Base-by-base conservation (phyloP, 2,113 vertebrate genomes). In the Dinomys branickii region DNA sequence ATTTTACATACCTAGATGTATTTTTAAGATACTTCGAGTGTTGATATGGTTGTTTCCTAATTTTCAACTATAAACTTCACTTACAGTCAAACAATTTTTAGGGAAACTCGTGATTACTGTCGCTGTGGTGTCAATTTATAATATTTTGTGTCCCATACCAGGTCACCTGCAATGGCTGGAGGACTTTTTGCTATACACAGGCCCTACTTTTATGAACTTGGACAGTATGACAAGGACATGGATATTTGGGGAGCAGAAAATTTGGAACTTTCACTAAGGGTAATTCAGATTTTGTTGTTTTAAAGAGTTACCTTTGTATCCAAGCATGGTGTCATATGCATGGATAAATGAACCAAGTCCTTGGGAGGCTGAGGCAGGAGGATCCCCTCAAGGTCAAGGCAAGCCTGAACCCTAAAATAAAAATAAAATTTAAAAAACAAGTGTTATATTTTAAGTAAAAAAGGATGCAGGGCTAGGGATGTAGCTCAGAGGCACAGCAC, bases 181-280 rank as follows among this genome's bases (percentile, higher is more conserved):
- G 99, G 99, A 16, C 98, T 99, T 50, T 99, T 99, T 83, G 99
- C 99, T 7, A 99, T 99, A 98, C 96, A 99, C 94, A 98, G 99
- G 38, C 98, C 98, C 88, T 99, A 99, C 95, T 99, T 99, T 52
- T 99, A 99, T 0, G 99, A 99, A 91, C 98, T 99, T 0, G 99
- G 99, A 38, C 99, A 99, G 84, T 99, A 99, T 0, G 99, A 99
- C 82, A 98, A 98, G 0, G 99, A 99, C 94, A 99, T 99, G 99
- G 98, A 99, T 97, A 99, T 99, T 97, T 99, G 99, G 99, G 99
- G 99, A 85, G 99, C 99, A 81, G 99, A 99, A 91, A 99, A 99
- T 97, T 97, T 99, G 98, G 99, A 99, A 96, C 99, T 99, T 95
- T 99, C 99, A 59, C 99, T 99, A 95, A 98, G 99, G 98, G 99